A percentile compares a stretch with the other conserved stretches of the same genome.
Conservation (phyloP, 2,113 vertebrate genomes). For the Collichthys lucidus region DNA sequence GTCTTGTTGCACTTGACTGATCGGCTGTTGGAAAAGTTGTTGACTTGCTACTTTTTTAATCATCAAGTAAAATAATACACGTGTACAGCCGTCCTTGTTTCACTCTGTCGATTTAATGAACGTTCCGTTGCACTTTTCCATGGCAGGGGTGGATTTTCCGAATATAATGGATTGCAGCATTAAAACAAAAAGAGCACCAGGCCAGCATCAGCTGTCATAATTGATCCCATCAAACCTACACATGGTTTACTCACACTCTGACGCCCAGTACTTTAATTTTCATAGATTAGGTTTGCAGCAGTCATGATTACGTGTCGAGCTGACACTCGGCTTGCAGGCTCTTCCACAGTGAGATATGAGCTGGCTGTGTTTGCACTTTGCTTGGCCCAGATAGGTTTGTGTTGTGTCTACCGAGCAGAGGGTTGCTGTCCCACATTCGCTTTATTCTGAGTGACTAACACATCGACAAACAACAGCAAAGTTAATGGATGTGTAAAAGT, state of each 20-base stretch:
- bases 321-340: neutral
- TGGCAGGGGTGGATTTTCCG: too few relatives aligned
- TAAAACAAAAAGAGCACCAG: neutral
- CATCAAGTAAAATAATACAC: too few relatives aligned
- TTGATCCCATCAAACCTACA: neutral
- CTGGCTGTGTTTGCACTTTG: neutral
- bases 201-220: neutral
- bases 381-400: conserved; percentile 57
- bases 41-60: too few relatives aligned
- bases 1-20: too few relatives aligned
- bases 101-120: too few relatives aligned
- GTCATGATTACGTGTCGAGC: neutral
- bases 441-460: conserved; percentile 36
- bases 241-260: neutral
- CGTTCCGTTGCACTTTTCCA: too few relatives aligned
- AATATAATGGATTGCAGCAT: too few relatives aligned
- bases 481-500: conserved; percentile 38
- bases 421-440: conserved; percentile 58
- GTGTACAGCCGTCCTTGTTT: too few relatives aligned
- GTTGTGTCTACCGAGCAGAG: conserved; percentile 46
- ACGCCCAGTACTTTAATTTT: conserved; percentile 3
- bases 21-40: too few relatives aligned
- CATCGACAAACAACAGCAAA: conserved; percentile 10
- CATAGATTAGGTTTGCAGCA: conserved; percentile 10
- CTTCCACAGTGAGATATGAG: neutral